Evolutionary conservation across 1,140 invertebrate species (phyloP), one percentile per base, ranked within the genome.

Genomic region (Holcopasites calliopsidis): DNA sequence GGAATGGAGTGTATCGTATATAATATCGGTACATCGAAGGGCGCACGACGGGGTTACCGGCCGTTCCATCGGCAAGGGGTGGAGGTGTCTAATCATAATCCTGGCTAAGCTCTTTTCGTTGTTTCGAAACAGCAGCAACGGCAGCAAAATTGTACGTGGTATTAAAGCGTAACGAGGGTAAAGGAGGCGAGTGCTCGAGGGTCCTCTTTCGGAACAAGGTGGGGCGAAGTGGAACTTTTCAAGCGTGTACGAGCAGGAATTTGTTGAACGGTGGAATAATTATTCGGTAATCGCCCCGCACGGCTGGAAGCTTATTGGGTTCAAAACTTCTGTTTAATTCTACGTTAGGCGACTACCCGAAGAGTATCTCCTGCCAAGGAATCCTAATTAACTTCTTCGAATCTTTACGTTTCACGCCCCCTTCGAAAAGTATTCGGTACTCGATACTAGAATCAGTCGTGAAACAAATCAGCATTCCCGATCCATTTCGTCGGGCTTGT

Each of bases 91-190:
- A 23, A 68, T 68, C 65, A 21, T 50, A 47, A 68, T 55, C 65
- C 33, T 28, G 23, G 35, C 50, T 55, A 68, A 68, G 65, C 33
- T 18, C 47, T 38, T 68, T 55, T 52, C 28, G 57, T 8, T 47
- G 60, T 64, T 64, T 47, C 60, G 60, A 31, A 21, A n/a, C 33
- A 13, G 31, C 13, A 10, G 18, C n/a, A n/a, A n/a, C n/a, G 44
- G 44, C 44, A n/a, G 10, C 38, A 26, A 62, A 62, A 62, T 62
- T 62, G 40, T 44, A 44, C 60, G 38, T 42, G 60, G 42, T 64
- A 64, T 64, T 64, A 31, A 64, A 64, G 60, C 60, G 60, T 47
- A 42, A 64, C 60, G 60, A 31, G 42, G 40, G 11, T 64, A 64
- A 64, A 64, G 60, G 28, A 64, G 28, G 26, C 26, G n/a, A 47